Percentiles rank a stretch among this genome's conserved stretches.
Conservation (phyloP, 2,888 invertebrate genomes). For the Campoletis raptor region DNA sequence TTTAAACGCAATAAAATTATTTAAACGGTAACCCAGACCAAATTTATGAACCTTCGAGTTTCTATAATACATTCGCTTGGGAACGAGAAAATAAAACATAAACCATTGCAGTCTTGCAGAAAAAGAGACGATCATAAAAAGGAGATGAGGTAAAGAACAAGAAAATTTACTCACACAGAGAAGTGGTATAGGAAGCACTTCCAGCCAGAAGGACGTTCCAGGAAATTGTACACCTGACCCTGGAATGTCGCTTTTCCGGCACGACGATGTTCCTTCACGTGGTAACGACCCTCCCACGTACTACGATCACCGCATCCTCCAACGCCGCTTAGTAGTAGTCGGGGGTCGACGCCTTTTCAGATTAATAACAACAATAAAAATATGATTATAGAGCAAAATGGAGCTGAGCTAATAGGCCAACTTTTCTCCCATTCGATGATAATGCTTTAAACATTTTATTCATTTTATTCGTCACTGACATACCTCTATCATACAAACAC, state of each 20-base stretch:
- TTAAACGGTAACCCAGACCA: constrained; percentile 1
- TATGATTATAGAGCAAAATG: too few relatives aligned
- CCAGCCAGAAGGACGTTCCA: constrained; percentile 93
- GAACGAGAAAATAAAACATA: constrained; percentile 1
- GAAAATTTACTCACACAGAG: constrained; percentile 89
- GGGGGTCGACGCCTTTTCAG: constrained; percentile 79
- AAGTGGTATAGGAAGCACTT: constrained; percentile 94
- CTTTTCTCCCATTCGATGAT: too few relatives aligned
- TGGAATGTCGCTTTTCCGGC: constrained; percentile 90
- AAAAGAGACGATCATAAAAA: constrained; percentile 28
- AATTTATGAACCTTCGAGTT: not conserved
- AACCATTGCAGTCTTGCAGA: not conserved
- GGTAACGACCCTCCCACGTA: constrained; percentile 87
- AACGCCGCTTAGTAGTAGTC: constrained; percentile 79
- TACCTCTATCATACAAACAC: not conserved
- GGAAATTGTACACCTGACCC: constrained; percentile 93
- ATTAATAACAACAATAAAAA: constrained; percentile 25
- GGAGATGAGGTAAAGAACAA: constrained; percentile 20
- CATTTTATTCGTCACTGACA: too few relatives aligned
- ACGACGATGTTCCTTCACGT: constrained; percentile 88
- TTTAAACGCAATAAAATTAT: not conserved
- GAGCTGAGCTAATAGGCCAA: too few relatives aligned
- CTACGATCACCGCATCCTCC: constrained; percentile 86
- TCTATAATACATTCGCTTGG: not conserved
- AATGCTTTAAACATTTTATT: too few relatives aligned